A percentile compares a stretch with the other conserved stretches of the same genome.
Evolutionary conservation across 2,797 vertebrate genomes (phyloP).

Genomic region (Buceros bicornis): DNA sequence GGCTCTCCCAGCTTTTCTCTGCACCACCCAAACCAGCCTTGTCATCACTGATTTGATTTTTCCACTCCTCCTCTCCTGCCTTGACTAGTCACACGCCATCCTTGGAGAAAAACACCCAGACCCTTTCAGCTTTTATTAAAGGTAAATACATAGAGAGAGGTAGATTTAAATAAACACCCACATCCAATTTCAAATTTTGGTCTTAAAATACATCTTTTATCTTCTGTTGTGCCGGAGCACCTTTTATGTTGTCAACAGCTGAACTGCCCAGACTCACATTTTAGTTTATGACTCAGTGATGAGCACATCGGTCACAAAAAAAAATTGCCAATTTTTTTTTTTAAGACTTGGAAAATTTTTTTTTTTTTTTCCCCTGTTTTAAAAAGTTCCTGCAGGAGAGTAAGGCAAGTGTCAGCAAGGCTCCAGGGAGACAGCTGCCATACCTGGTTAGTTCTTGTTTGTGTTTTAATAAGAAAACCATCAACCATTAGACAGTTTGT

Average conservation of each 20-base stretch:
- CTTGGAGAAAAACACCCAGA: background rate
- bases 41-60: conserved; percentile 45
- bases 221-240: background rate
- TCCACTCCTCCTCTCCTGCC: background rate
- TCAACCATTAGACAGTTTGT: background rate
- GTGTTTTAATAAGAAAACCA: background rate
- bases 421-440: background rate
- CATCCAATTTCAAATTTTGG: background rate
- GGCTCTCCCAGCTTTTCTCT: background rate
- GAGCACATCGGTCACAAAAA: background rate
- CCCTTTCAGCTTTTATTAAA: background rate
- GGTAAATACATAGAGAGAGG: background rate
- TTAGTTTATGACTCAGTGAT: background rate
- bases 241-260: background rate
- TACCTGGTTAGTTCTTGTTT: background rate
- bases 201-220: background rate
- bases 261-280: background rate
- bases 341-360: background rate
- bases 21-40: conserved; percentile 31
- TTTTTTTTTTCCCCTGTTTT: background rate
- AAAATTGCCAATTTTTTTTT: background rate
- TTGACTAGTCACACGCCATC: background rate
- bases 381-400: background rate
- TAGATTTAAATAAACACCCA: background rate
- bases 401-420: background rate